phyloP scores from a whole-genome alignment of 2,888 invertebrate species.

The Oasisia sp. region DNA sequence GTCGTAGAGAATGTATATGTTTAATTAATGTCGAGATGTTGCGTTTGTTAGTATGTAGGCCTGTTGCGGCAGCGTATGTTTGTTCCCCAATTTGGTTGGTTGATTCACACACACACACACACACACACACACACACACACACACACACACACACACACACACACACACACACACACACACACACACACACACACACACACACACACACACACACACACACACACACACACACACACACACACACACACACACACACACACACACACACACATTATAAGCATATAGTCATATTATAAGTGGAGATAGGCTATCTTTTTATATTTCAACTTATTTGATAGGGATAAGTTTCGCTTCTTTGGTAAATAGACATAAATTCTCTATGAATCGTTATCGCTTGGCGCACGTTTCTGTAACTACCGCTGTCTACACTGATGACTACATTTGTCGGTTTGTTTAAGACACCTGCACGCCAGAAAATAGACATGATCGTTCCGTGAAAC shows the following conservation, averaged over 20 bases:
- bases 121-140: no score
- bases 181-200: no score
- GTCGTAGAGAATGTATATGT: neutral
- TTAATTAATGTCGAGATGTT: no score
- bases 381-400: neutral
- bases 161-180: no score
- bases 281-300: neutral
- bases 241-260: no score
- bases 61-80: neutral
- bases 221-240: no score
- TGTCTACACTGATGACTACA: no score
- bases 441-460: neutral
- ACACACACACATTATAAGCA: no score
- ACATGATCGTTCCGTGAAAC: neutral
- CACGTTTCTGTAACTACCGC: neutral
- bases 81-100: neutral
- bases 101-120: no score
- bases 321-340: neutral
- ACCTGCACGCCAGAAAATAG: neutral
- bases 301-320: neutral
- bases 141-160: no score
- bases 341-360: neutral
- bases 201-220: no score
- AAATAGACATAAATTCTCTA: neutral
- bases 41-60: neutral